A percentile compares a stretch with the other conserved stretches of the same genome.
Evolutionary conservation across 2,888 invertebrate genomes (phyloP).

Genomic region (Scelioninae gen. 1): DNA sequence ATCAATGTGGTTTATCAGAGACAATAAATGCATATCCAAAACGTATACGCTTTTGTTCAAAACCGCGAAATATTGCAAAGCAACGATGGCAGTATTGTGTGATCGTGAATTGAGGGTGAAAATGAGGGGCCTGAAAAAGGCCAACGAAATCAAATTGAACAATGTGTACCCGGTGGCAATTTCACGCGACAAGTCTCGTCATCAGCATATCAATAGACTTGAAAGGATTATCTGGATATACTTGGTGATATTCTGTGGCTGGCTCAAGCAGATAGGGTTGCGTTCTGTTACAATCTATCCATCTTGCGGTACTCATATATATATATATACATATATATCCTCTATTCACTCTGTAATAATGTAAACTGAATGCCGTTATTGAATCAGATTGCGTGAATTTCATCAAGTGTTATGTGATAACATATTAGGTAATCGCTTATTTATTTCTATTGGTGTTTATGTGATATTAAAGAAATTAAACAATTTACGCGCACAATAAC

Average conservation of each 20-base stretch:
- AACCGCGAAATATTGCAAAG: slow-evolving; percentile 75
- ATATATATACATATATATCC: too few relatives aligned
- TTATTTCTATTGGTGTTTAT: slow-evolving; percentile 28
- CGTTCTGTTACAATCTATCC: slow-evolving; percentile 72
- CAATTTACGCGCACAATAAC: too few relatives aligned
- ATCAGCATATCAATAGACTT: slow-evolving; percentile 84
- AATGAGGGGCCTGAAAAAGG: slow-evolving; percentile 73
- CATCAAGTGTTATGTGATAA: slow-evolving; percentile 59
- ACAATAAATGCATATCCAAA: slow-evolving; percentile 39
- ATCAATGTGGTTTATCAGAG: slow-evolving; percentile 32
- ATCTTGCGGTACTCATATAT: slow-evolving; percentile 66
- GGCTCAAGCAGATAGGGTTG: slow-evolving; percentile 83
- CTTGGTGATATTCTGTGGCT: slow-evolving; percentile 82
- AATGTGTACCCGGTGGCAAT: slow-evolving; percentile 83
- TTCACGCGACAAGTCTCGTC: slow-evolving; percentile 84
- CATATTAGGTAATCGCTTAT: slow-evolving; percentile 60
- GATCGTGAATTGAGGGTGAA: slow-evolving; percentile 70
- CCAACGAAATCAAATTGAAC: slow-evolving; percentile 79
- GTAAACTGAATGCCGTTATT: slow-evolving; percentile 66
- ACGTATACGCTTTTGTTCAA: slow-evolving; percentile 46
- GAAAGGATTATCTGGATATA: slow-evolving; percentile 83
- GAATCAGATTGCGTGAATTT: slow-evolving; percentile 65
- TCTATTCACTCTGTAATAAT: slow-evolving; percentile 66
- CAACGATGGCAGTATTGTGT: slow-evolving; percentile 80
- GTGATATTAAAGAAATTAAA: neutral